Percentiles rank a stretch among this genome's conserved stretches.
phyloP scores from a whole-genome alignment of 2,113 vertebrate species.

The Emydura subglobosa region DNA sequence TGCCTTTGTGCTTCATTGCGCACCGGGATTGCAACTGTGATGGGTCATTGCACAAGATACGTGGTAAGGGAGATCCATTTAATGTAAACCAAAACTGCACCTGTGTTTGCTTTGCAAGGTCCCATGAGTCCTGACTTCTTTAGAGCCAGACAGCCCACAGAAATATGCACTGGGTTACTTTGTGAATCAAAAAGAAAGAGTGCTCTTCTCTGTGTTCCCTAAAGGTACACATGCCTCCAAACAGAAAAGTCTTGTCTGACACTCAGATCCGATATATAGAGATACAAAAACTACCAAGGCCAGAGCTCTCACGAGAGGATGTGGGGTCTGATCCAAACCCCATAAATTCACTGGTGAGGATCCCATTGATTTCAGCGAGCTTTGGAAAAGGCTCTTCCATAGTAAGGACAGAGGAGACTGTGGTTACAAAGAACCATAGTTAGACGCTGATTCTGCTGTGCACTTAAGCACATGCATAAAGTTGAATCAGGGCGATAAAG shows the following conservation, averaged over 20 bases:
- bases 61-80: rapidly evolving
- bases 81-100: background rate
- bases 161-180: background rate
- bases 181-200: background rate
- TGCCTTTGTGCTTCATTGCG: background rate
- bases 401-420: background rate
- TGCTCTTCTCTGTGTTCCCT: background rate
- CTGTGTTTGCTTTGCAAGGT: slow-evolving; percentile 10
- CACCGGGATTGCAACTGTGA: background rate
- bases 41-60: rapidly evolving
- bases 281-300: background rate
- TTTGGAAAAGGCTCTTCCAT: background rate
- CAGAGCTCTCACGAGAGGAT: background rate
- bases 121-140: rapidly evolving
- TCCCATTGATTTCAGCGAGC: background rate
- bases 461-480: background rate
- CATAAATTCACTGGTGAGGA: background rate
- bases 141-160: background rate
- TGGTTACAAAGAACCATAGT: background rate
- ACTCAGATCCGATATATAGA: background rate
- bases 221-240: background rate
- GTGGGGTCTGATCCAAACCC: background rate
- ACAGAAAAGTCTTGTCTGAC: background rate
- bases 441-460: background rate
- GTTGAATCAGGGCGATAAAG: background rate